Conservation (phyloP, 92 coral and sea anemone species). For the Scolanthus callimorphus region DNA sequence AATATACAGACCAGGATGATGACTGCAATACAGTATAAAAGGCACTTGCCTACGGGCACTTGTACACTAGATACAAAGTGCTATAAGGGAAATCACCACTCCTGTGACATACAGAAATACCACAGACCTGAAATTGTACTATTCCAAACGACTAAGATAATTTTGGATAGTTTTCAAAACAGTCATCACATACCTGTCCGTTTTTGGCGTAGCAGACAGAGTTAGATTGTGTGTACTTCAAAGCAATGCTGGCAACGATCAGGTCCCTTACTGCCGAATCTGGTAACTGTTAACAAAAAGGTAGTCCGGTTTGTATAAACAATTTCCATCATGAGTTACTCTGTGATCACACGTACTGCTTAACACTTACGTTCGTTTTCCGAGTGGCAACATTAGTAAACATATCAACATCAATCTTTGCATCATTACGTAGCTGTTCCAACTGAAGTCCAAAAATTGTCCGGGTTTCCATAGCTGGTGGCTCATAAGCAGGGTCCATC, state of each 20-base stretch:
- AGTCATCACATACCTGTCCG: constrained; percentile 70
- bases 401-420: constrained; percentile 63
- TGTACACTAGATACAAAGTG: no score
- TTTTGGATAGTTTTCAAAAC: no score
- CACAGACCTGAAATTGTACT: no score
- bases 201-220: constrained; percentile 95
- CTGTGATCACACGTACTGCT: no score
- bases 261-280: constrained; percentile 79
- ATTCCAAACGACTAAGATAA: no score
- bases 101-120: no score
- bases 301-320: no score
- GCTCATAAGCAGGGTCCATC: constrained; percentile 90
- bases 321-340: no score
- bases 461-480: constrained; percentile 65
- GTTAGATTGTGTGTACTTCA: constrained; percentile 97
- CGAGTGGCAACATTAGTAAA: constrained; percentile 67
- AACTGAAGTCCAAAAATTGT: constrained; percentile 93
- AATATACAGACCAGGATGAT: no score
- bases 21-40: no score
- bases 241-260: constrained; percentile 84
- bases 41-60: no score
- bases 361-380: constrained; percentile 59
- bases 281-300: constrained; percentile 60
- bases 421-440: constrained; percentile 88
- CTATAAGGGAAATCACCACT: no score